Evolutionary conservation across 2,888 invertebrate species (phyloP).

Genomic region (Perizoma flavofasciatum): DNA sequence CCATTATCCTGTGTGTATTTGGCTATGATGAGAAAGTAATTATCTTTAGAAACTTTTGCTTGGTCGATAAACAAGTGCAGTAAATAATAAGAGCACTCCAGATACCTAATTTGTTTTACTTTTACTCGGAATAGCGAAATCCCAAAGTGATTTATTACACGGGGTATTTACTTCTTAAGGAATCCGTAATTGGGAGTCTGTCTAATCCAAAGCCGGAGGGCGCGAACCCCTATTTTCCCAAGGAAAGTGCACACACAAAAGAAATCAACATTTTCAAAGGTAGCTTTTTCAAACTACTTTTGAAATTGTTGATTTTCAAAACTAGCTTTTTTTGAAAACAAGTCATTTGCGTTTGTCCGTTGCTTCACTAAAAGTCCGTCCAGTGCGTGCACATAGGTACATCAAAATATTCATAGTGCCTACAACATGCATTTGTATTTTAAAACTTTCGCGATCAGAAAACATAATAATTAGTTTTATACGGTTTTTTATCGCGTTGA

Average conservation of each 20-base stretch:
- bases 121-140: slow-evolving; percentile 31
- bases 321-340: not conserved
- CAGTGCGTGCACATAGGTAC: not conserved
- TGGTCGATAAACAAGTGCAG: no score
- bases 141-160: slow-evolving; percentile 49
- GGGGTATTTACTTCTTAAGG: slow-evolving; percentile 42
- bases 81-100: no score
- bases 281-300: no score
- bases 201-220: slow-evolving; percentile 40
- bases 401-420: no score
- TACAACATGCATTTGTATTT: no score
- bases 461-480: no score
- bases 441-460: no score
- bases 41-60: no score
- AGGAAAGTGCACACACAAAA: slow-evolving; percentile 36
- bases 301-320: no score
- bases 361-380: not conserved
- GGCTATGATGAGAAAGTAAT: no score
- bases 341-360: not conserved
- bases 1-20: no score
- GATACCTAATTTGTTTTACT: slow-evolving; percentile 22
- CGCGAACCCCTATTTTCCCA: slow-evolving; percentile 29
- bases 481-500: no score
- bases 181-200: slow-evolving; percentile 47
- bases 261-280: slow-evolving; percentile 20